phyloP scores from a whole-genome alignment of 2,888 invertebrate genomes.

The Drosophila neotestacea region DNA sequence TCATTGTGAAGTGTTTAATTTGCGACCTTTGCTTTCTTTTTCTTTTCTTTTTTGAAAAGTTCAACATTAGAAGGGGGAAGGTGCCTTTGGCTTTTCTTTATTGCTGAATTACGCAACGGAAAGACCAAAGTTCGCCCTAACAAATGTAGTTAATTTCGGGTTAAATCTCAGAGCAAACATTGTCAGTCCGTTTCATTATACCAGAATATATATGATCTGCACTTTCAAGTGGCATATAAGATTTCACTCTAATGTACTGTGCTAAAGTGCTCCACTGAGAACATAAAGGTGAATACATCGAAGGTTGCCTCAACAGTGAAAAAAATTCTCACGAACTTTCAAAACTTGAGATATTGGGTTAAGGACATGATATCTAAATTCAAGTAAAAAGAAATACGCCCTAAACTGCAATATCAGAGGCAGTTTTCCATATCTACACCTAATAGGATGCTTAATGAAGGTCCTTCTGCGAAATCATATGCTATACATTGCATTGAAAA shows the following conservation, averaged over 20 bases:
- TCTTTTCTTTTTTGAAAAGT: background rate
- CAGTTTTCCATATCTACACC: too few relatives aligned
- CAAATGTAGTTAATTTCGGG: conserved; percentile 28
- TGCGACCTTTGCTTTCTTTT: conserved; percentile 47
- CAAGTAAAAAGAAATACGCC: too few relatives aligned
- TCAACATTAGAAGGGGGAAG: background rate
- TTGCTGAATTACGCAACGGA: conserved; percentile 30
- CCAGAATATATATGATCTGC: conserved; percentile 7
- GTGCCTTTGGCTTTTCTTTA: conserved; percentile 9
- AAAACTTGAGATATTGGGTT: background rate
- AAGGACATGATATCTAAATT: background rate
- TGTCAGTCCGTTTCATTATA: conserved; percentile 3
- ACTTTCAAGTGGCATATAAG: background rate
- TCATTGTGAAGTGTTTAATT: conserved; percentile 59
- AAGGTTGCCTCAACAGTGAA: background rate
- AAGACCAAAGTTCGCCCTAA: conserved; percentile 7
- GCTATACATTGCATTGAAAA: too few relatives aligned
- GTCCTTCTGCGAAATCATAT: too few relatives aligned
- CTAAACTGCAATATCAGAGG: too few relatives aligned
- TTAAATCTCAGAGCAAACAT: conserved; percentile 15
- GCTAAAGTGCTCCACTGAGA: background rate
- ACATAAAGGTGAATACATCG: background rate
- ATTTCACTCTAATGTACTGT: background rate
- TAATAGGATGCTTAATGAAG: too few relatives aligned
- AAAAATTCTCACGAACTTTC: background rate